Conservation (phyloP, 2,113 vertebrate genomes). For the Podiceps cristatus region DNA sequence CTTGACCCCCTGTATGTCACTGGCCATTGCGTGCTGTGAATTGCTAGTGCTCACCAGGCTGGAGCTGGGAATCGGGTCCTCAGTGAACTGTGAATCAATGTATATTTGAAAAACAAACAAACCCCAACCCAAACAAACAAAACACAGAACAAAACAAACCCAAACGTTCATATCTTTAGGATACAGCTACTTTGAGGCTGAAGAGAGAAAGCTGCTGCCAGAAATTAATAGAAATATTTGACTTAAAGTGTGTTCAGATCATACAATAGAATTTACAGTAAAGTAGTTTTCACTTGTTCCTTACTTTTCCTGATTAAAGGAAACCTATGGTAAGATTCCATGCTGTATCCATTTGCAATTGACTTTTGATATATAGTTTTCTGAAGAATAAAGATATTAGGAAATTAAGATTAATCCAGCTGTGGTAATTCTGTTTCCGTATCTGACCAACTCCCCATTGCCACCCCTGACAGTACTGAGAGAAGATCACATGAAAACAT, state of each 20-base stretch:
- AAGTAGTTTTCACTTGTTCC: not conserved
- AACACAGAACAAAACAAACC: not conserved
- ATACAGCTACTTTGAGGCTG: not conserved
- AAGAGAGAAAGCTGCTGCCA: not conserved
- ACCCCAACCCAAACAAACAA: too few species aligned
- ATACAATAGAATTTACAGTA: not conserved
- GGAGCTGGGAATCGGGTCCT: not conserved
- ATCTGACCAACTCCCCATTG: not conserved
- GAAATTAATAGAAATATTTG: not conserved
- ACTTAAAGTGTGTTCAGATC: not conserved
- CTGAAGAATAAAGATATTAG: not conserved
- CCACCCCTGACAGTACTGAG: not conserved
- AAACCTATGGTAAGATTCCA: not conserved
- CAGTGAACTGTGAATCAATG: not conserved
- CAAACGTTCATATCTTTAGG: not conserved
- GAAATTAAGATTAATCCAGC: not conserved
- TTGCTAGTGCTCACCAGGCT: not conserved
- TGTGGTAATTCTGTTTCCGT: not conserved
- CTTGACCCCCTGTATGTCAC: not conserved
- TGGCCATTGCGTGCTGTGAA: not conserved
- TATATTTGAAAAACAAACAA: not conserved
- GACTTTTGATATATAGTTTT: not conserved
- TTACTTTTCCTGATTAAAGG: not conserved
- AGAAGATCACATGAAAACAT: not conserved
- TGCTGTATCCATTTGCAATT: not conserved